phyloP scores from a whole-genome alignment of 2,113 vertebrate genomes.

The Menidia beryllina region DNA sequence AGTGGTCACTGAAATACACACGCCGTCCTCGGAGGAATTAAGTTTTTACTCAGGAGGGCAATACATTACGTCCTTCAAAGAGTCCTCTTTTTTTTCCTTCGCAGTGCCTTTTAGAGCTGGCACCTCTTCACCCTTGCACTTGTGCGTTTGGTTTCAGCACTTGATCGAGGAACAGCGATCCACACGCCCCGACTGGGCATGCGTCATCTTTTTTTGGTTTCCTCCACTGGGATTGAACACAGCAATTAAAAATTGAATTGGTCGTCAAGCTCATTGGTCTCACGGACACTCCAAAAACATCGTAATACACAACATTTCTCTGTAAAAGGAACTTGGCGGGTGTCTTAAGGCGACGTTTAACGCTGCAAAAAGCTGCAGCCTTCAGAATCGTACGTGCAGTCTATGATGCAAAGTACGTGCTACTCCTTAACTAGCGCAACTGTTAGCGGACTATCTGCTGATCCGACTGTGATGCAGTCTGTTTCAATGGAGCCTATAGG shows the following conservation, averaged over 20 bases:
- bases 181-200: slow-evolving; percentile 21
- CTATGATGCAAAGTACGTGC: slow-evolving; percentile 66
- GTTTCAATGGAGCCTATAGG: slow-evolving; percentile 35
- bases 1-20: slow-evolving; percentile 63
- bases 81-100: background rate
- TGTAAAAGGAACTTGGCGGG: slow-evolving; percentile 39
- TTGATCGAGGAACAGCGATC: slow-evolving; percentile 73
- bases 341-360: slow-evolving; percentile 43
- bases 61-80: slow-evolving; percentile 15
- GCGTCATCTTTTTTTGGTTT: slow-evolving; percentile 76
- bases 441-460: slow-evolving; percentile 64
- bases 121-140: slow-evolving; percentile 36
- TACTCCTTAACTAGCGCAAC: slow-evolving; percentile 66
- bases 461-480: slow-evolving; percentile 54
- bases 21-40: slow-evolving; percentile 41
- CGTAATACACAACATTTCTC: slow-evolving; percentile 55
- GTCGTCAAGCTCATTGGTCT: slow-evolving; percentile 83
- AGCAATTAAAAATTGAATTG: slow-evolving; percentile 74
- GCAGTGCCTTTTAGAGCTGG: slow-evolving; percentile 21
- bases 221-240: slow-evolving; percentile 68
- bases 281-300: slow-evolving; percentile 65
- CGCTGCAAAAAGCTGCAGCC: slow-evolving; percentile 20
- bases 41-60: slow-evolving; percentile 37
- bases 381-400: slow-evolving; percentile 44
- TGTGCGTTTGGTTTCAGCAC: slow-evolving; percentile 83